Evolutionary conservation across 2,888 invertebrate species (phyloP), one percentile per base, ranked within the genome.

Genomic region (Diadromus collaris): DNA sequence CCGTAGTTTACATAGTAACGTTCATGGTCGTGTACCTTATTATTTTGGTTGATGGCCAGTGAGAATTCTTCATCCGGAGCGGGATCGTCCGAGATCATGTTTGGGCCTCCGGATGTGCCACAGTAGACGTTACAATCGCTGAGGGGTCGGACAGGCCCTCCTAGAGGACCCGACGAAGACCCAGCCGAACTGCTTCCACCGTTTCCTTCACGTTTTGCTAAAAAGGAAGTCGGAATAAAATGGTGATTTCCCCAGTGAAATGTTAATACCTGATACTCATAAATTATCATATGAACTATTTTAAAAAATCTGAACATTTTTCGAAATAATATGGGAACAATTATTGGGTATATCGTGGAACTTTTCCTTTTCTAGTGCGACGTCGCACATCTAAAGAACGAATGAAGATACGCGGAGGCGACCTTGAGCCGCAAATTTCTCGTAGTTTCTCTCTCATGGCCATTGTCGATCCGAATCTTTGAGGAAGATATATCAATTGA

Each of bases 51-150:
- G 60, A 86, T 79, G 54, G 87, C 86, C 27, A 86, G 54, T 46
- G 85, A 83, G 64, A 88, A 87, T 74, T 89, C 89, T 79, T 88
- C 89, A 74, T 89, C 89, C 74, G 83, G 85, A 27, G 77, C 79
- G 60, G 86, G 84, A 74, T 89, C 88, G 72, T 89, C 88, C 65
- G 86, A 85, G 76, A 83, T 86, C 89, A 89, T 89, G 73, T 84
- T 88, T 84, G 75, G 82, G 77, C 81, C 81, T 82, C 85, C 86
- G 74, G 84, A 77, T 58, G 78, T 78, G 80, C 78, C 79, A 70
- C 76, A 70, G 82, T 80, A 81, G 76, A 75, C 71, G 76, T 79
- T 82, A 58, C 61, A 72, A 83, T 81, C 82, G 83, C 81, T 83
- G 74, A 81, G 73, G 78, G 81, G 73, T 75, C 82, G 80, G 21